Conservation (phyloP, 1,140 invertebrate genomes). For the Cydia strobilella region DNA sequence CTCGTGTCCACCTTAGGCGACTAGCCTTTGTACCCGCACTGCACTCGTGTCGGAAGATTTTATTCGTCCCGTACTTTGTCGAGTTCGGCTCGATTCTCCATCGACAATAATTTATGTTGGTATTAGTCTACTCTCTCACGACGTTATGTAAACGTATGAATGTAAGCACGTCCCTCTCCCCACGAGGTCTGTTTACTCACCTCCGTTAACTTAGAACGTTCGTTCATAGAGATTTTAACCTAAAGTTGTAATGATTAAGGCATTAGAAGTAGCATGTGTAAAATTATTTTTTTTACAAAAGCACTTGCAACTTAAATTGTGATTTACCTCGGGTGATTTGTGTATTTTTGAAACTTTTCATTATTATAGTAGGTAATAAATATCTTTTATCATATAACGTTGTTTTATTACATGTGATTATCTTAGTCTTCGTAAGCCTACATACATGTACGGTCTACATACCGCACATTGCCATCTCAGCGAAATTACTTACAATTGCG, state of each 20-base stretch:
- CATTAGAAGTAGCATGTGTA: conserved; percentile 39
- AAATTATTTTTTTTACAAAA: conserved; percentile 50
- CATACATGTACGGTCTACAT: too few species aligned
- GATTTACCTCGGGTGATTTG: conserved; percentile 52
- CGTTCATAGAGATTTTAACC: conserved; percentile 43
- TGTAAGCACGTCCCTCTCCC: conserved; percentile 30
- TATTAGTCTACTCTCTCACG: conserved; percentile 33
- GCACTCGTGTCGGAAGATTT: conserved; percentile 15
- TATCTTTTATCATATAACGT: conserved; percentile 39
- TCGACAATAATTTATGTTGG: conserved; percentile 44
- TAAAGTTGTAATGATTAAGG: conserved; percentile 46
- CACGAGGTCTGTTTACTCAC: conserved; percentile 30
- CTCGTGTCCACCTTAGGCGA: conserved; percentile 22
- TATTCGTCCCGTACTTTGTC: conserved; percentile 3
- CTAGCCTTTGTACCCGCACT: not conserved
- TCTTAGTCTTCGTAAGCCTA: too few species aligned
- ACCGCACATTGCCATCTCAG: too few species aligned
- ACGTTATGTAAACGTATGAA: conserved; percentile 26
- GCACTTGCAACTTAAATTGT: conserved; percentile 46
- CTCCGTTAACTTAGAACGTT: conserved; percentile 35
- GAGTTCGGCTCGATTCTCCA: conserved; percentile 34
- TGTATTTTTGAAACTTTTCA: conserved; percentile 64
- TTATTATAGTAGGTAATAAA: conserved; percentile 44
- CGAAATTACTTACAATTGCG: too few species aligned
- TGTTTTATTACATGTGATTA: not conserved